These are phyloP conservation scores for Enteromius argenteus DNA, from an alignment of 2,797 vertebrate genomes.

Conservation along the genomic window DNA sequence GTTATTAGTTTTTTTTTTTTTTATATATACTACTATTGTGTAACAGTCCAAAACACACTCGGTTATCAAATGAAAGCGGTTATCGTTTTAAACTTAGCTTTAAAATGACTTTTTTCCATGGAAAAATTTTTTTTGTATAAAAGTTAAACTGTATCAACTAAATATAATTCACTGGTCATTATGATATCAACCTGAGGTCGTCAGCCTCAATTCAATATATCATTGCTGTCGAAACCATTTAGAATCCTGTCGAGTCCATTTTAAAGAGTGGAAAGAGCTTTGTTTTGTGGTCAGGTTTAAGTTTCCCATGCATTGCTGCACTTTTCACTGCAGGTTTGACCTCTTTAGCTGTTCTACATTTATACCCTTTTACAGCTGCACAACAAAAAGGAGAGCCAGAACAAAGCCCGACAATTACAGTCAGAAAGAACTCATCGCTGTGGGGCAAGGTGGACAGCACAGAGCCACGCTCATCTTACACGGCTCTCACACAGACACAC, in stretches of 20 bases:
- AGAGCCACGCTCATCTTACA: constrained; percentile 78
- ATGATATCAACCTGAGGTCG: background rate
- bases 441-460: constrained; percentile 79
- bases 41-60: background rate
- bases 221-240: constrained; percentile 8
- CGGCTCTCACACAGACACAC: constrained; percentile 41
- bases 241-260: background rate
- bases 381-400: constrained; percentile 52
- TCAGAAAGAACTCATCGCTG: constrained; percentile 69
- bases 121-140: no score
- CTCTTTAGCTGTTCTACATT: constrained; percentile 52
- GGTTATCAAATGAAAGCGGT: background rate
- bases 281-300: constrained; percentile 25
- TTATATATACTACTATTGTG: background rate
- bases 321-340: constrained; percentile 46
- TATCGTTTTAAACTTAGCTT: background rate
- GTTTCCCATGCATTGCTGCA: constrained; percentile 28
- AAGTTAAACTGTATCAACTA: background rate
- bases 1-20: background rate
- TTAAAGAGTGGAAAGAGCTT: constrained; percentile 13
- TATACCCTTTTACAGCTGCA: constrained; percentile 36
- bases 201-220: background rate
- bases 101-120: background rate
- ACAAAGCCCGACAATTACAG: constrained; percentile 54
- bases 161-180: background rate